Percentiles rank a stretch among this genome's conserved stretches.
These are phyloP conservation scores for Furcifer pardalis DNA, from an alignment of 2,797 vertebrate genomes.

Conservation along the genomic window DNA sequence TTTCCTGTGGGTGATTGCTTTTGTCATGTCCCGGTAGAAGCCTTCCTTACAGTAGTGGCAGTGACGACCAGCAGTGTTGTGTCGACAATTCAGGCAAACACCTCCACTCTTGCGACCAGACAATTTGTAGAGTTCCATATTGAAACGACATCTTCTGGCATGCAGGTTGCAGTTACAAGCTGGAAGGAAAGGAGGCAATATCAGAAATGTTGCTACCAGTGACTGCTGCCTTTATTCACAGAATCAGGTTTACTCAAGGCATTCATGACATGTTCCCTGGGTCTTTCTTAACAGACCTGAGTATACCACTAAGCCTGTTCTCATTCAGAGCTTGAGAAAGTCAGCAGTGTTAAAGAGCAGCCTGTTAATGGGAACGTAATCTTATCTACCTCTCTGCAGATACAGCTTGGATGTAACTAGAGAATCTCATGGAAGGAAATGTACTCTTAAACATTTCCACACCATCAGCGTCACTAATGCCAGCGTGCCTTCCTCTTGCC, in stretches of 20 bases:
- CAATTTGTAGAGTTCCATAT: conserved; percentile 97
- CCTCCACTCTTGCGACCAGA: conserved; percentile 94
- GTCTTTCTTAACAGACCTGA: neutral
- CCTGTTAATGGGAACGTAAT: neutral
- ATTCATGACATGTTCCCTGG: neutral
- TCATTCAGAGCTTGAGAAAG: too few species aligned
- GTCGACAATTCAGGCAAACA: conserved; percentile 94
- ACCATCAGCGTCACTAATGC: neutral
- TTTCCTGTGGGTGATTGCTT: conserved; percentile 92
- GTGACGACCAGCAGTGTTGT: conserved; percentile 94
- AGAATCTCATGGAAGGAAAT: neutral
- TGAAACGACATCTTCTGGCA: conserved; percentile 93
- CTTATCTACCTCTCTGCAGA: neutral
- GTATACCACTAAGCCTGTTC: neutral
- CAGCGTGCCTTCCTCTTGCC: neutral
- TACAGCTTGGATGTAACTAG: neutral
- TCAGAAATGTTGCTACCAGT: neutral
- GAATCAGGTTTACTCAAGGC: neutral
- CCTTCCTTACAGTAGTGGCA: conserved; percentile 98
- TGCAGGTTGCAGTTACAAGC: conserved; percentile 97
- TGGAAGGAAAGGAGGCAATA: conserved; percentile 55
- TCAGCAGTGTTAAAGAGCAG: neutral
- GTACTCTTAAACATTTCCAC: neutral
- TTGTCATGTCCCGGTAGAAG: conserved; percentile 94
- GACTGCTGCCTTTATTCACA: neutral